Percentiles rank a stretch among this genome's conserved stretches.
These are phyloP conservation scores for Pristis pectinata DNA, from an alignment of 2,797 vertebrate species.

Conservation along the genomic window DNA sequence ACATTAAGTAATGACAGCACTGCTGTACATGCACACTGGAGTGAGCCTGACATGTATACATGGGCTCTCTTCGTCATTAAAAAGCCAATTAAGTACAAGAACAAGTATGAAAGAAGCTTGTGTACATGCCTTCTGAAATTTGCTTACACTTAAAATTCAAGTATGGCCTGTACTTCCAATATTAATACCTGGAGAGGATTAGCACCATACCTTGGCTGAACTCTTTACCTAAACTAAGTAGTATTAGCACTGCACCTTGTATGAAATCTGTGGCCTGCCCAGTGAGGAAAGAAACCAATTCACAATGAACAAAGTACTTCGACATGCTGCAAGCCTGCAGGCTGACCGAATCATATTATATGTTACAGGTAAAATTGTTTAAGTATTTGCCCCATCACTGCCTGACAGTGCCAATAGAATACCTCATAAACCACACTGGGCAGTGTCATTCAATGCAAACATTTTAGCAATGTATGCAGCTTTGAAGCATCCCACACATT, in stretches of 20 bases:
- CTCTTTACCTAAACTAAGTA: neutral
- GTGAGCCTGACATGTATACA: too few relatives aligned
- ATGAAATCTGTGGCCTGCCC: too few relatives aligned
- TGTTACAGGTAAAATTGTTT: neutral
- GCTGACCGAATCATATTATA: neutral
- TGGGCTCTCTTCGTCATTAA: too few relatives aligned
- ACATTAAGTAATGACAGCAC: too few relatives aligned
- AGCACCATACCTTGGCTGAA: too few relatives aligned
- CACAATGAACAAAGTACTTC: neutral
- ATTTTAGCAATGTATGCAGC: neutral
- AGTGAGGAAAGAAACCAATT: neutral
- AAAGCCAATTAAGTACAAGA: neutral
- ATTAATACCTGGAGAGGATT: too few relatives aligned
- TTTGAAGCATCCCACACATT: too few relatives aligned
- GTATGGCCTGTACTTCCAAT: too few relatives aligned
- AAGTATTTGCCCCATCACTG: neutral
- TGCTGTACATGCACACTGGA: too few relatives aligned
- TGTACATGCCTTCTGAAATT: neutral
- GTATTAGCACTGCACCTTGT: neutral
- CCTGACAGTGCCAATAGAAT: neutral
- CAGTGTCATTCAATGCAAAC: neutral
- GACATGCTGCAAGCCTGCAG: neutral
- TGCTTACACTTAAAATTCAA: neutral
- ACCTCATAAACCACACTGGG: neutral
- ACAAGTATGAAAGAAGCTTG: neutral